A percentile compares a stretch with the other conserved stretches of the same genome.
Conservation (phyloP, 2,888 invertebrate species). For the Mesochorus sp. region DNA sequence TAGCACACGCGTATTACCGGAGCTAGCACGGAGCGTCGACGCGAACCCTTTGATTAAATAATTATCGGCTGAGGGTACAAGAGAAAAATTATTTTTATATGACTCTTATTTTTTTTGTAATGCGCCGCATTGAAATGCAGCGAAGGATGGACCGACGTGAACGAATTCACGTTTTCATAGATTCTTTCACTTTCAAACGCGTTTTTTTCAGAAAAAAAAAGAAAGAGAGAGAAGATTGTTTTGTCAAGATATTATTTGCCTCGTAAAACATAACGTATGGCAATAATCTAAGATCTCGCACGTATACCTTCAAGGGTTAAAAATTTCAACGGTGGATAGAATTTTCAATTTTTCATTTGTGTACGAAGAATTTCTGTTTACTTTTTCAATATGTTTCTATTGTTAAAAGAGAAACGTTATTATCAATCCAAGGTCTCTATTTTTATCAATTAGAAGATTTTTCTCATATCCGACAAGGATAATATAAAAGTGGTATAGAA, state of each 20-base stretch:
- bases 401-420: constrained; percentile 21
- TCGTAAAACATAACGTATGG: constrained; percentile 21
- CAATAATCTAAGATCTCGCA: constrained; percentile 27
- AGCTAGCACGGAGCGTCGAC: constrained; percentile 26
- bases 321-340: not conserved
- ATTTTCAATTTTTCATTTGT: no score
- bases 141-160: constrained; percentile 23
- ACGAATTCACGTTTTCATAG: constrained; percentile 32
- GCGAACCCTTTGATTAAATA: constrained; percentile 54
- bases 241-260: constrained; percentile 12
- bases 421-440: constrained; percentile 15
- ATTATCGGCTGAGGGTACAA: constrained; percentile 27
- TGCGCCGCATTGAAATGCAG: constrained; percentile 1
- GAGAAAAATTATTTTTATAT: not conserved
- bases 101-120: not conserved
- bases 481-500: no score
- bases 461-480: no score
- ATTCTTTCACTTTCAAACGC: constrained; percentile 21
- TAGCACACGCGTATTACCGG: not conserved
- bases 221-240: constrained; percentile 4
- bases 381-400: no score
- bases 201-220: not conserved
- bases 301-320: not conserved
- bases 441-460: no score
- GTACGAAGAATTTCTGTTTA: no score